Percentiles rank a stretch among this genome's conserved stretches.
Evolutionary conservation across 2,797 vertebrate genomes (phyloP).

Genomic region (Euphonia xanthogaster): DNA sequence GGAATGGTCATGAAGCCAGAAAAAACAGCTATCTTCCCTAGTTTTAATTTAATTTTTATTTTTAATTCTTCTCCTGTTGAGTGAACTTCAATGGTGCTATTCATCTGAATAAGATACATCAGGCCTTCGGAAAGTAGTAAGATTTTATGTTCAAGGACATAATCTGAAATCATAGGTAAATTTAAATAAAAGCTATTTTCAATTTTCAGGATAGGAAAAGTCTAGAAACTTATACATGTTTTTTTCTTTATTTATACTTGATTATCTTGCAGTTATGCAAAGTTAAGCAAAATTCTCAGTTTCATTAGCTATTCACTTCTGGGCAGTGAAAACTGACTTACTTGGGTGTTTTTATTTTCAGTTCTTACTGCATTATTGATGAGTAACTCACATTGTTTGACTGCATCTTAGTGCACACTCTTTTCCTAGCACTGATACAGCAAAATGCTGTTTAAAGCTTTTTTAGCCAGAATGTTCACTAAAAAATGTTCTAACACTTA

Average conservation of each 20-base stretch:
- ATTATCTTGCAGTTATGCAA: background rate
- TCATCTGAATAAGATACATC: background rate
- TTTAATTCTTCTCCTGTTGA: background rate
- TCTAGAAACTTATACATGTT: fast-evolving
- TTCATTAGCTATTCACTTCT: background rate
- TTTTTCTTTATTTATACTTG: background rate
- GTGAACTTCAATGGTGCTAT: background rate
- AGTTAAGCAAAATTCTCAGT: background rate
- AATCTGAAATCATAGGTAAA: background rate
- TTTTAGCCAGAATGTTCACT: background rate
- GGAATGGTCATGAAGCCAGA: background rate
- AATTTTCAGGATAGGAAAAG: background rate
- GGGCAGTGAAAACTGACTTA: background rate
- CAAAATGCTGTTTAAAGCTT: background rate
- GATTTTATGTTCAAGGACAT: background rate
- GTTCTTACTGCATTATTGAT: background rate
- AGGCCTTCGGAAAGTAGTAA: background rate
- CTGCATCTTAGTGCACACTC: background rate
- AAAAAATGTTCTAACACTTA: background rate
- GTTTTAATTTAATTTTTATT: background rate
- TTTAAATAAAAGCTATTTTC: background rate
- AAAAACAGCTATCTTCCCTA: background rate
- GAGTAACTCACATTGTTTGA: background rate
- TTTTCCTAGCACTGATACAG: background rate
- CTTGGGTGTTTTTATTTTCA: background rate